Evolutionary conservation across 2,113 vertebrate species (phyloP).

Genomic region (Protobothrops mucrosquamatus): DNA sequence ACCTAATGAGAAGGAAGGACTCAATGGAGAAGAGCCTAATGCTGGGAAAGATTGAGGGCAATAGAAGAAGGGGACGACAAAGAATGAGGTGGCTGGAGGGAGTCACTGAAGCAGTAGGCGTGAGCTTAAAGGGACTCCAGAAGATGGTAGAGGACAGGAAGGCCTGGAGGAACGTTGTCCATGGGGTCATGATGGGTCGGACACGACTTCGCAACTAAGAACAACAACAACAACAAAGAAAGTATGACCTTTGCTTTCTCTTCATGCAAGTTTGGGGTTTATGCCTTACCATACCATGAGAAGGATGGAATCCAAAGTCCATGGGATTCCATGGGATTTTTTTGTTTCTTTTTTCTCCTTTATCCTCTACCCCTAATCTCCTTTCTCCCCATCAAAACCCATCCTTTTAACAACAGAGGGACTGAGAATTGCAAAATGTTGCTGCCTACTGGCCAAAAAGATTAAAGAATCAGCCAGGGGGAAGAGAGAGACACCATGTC

Average conservation of each 20-base stretch:
- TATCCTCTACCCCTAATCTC: background rate
- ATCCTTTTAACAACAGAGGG: conserved; percentile 19
- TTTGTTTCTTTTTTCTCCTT: background rate
- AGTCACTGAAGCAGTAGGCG: too few relatives aligned
- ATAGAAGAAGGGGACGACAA: too few relatives aligned
- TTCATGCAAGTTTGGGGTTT: conserved; percentile 53
- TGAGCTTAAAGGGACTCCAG: too few relatives aligned
- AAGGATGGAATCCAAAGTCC: conserved; percentile 29
- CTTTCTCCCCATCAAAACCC: conserved; percentile 49
- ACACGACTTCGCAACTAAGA: too few relatives aligned
- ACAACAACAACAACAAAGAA: too few relatives aligned
- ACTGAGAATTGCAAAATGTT: conserved; percentile 19
- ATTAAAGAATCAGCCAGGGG: conserved; percentile 46
- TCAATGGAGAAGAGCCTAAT: too few relatives aligned
- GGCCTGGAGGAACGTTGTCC: too few relatives aligned
- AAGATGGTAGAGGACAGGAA: too few relatives aligned
- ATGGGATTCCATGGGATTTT: conserved; percentile 35
- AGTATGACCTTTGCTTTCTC: conserved; percentile 40
- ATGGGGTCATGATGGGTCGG: too few relatives aligned
- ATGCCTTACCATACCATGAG: conserved; percentile 27
- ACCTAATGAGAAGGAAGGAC: too few relatives aligned
- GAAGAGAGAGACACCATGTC: conserved; percentile 52
- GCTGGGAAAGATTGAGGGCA: too few relatives aligned
- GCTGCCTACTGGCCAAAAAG: conserved; percentile 35
- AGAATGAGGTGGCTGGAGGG: too few relatives aligned